Evolutionary conservation across 2,888 invertebrate genomes (phyloP), one percentile per base, ranked within the genome.

Genomic region (Augochlorella aurata): DNA sequence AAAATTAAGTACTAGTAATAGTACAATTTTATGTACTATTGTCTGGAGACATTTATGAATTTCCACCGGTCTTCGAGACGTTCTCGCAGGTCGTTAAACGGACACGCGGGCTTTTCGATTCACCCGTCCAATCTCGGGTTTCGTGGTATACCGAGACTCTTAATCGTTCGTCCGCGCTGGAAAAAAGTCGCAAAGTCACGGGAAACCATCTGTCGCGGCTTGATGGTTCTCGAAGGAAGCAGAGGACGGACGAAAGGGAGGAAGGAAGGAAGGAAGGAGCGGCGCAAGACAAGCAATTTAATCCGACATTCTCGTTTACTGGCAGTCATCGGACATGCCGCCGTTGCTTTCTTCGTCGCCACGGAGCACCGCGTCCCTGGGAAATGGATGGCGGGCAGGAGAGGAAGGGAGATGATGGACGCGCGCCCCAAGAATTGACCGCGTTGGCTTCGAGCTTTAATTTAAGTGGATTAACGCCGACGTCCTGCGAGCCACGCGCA

Each of bases 181-280:
- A 21, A 80, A 86, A 88, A 88, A 88, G 77, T n/a, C 71, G 83
- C 85, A 50, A 24, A 76, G 85, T 86, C 85, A 88, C 75, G 84
- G 78, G 63, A 50, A 79, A 80, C 74, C 85, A 83, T 82, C 78
- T 50, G 77, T 52, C 76, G 80, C 18, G 65, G 77, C 58, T 52
- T 63, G 44, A 44, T 65, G 61, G 73, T 54, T 66, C 66, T 68
- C 38, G 14, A 47, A 69, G 61, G 44, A 44, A 18, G 47, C 12
- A 9, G 47, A 14, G 47, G 47, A 49, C 47, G 14, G 47, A 14
- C 0, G 47, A 49, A 14, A 49, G 14, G 10, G 2, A 63, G 71
- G 63, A 38, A 38, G 29, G 29, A 14, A 49, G 14, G 8, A 14
- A 63, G 71, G 63, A 38, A 38, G 61, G 50, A 58, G 68, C 29